These are phyloP conservation scores for Seira sanloemensis DNA, from an alignment of 2,888 invertebrate genomes.

Conservation along the genomic window DNA sequence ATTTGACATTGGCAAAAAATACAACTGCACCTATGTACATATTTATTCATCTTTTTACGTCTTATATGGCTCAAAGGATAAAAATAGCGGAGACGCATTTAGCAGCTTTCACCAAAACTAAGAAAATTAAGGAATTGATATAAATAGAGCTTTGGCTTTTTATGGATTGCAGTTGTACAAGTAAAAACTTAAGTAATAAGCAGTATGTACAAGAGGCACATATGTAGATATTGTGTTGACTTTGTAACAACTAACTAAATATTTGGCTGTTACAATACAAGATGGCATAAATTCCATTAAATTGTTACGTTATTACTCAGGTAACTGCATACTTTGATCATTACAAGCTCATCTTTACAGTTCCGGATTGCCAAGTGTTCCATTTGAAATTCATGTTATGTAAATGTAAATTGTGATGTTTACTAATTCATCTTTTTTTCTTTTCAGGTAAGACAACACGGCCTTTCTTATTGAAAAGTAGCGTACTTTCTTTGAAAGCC, in stretches of 20 bases:
- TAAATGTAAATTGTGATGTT: slow-evolving; percentile 34
- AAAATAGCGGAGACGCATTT: too few species aligned
- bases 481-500: too few species aligned
- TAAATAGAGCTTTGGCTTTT: too few species aligned
- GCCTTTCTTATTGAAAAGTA: not conserved
- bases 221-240: not conserved
- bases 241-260: not conserved
- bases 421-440: slow-evolving; percentile 42
- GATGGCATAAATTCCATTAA: not conserved
- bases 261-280: not conserved
- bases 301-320: not conserved
- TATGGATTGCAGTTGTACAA: not conserved
- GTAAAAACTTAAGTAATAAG: too few species aligned
- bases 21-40: too few species aligned
- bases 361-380: not conserved
- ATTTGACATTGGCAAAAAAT: not conserved
- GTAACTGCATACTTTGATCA: not conserved
- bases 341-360: not conserved
- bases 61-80: not conserved
- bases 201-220: too few species aligned
- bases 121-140: too few species aligned
- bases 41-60: not conserved
- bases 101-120: too few species aligned
- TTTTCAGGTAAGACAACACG: slow-evolving; percentile 50
- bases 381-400: not conserved